Evolutionary conservation across 2,888 invertebrate genomes (phyloP), one percentile per base, ranked within the genome.

Genomic region (Ophonus ardosiacus): DNA sequence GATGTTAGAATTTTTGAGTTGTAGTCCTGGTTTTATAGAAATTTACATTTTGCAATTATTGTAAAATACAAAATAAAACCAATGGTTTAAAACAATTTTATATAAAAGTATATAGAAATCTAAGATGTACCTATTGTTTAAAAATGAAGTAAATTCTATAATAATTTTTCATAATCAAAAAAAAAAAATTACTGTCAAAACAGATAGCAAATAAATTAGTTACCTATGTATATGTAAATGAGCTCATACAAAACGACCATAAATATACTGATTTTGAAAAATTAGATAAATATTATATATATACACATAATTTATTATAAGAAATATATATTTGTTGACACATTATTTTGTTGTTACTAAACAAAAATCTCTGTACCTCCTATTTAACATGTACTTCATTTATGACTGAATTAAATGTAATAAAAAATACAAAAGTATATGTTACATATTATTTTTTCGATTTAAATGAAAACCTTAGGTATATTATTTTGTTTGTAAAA

Each of bases 361-460:
- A 17, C 18, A 43, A 71, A 31, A 65, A 65, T 65, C 18, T 21
- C 31, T 65, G 65, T 65, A 65, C 65, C 65, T 65, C 31, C 65
- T 65, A 31, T 31, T 31, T 31, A 31, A 63, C 18, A 63, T 63
- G 24, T 63, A 63, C 18, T 63, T 63, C 13, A 21, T 63, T 21
- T 21, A 63, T 63, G 21, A 63, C 18, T 63, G 21, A 63, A 65
- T 24, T 65, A 31, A 65, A 10, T 65, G 65, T 65, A 31, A 31
- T 63, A 21, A 59, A 17, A 18, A 18, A 61, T 8, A 61, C 18
- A 61, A 13, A 65, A 31, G 10, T 71, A 71, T 71, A 71, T 71
- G 18, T 71, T 71, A 8, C n/a, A 40, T 71, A 17, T 71, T 71
- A 71, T 71, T 43, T 71, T 71, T 71, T 71, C 43, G 71, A 71